Evolutionary conservation across 92 coral and sea anemone species (phyloP).

Genomic region (Muricea muricata): DNA sequence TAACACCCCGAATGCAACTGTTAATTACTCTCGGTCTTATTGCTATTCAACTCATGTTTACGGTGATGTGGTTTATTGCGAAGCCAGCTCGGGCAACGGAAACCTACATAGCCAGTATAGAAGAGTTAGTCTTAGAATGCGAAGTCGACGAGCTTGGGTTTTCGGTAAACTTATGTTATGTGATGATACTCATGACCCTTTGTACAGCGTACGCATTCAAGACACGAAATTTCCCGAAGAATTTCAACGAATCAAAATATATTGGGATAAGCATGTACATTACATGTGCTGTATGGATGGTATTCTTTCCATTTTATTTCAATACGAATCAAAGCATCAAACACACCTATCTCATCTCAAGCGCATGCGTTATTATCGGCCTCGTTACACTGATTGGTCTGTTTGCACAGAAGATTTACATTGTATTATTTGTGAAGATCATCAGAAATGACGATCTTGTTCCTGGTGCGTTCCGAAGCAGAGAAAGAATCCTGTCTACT

Average conservation of each 20-base stretch:
- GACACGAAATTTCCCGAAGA: slow-evolving; percentile 43
- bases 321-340: slow-evolving; percentile 5
- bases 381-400: slow-evolving; percentile 7
- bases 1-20: slow-evolving; percentile 83
- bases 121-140: slow-evolving; percentile 35
- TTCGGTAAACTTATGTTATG: slow-evolving; percentile 32
- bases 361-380: slow-evolving; percentile 15
- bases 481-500: neutral
- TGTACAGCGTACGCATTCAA: slow-evolving; percentile 45
- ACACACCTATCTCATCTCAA: slow-evolving; percentile 6
- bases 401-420: neutral
- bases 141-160: slow-evolving; percentile 29
- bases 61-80: slow-evolving; percentile 80
- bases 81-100: slow-evolving; percentile 71
- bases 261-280: slow-evolving; percentile 35
- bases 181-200: slow-evolving; percentile 21
- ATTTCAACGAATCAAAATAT: slow-evolving; percentile 44
- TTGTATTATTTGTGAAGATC: neutral
- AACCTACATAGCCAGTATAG: slow-evolving; percentile 39
- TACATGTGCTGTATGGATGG: slow-evolving; percentile 41
- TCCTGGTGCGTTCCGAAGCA: neutral
- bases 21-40: slow-evolving; percentile 80
- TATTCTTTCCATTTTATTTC: slow-evolving; percentile 33
- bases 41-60: slow-evolving; percentile 76
- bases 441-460: neutral